Percentiles rank a stretch among this genome's conserved stretches.
phyloP scores from a whole-genome alignment of 2,888 invertebrate species.

The Liopterus haemorrhoidalis region DNA sequence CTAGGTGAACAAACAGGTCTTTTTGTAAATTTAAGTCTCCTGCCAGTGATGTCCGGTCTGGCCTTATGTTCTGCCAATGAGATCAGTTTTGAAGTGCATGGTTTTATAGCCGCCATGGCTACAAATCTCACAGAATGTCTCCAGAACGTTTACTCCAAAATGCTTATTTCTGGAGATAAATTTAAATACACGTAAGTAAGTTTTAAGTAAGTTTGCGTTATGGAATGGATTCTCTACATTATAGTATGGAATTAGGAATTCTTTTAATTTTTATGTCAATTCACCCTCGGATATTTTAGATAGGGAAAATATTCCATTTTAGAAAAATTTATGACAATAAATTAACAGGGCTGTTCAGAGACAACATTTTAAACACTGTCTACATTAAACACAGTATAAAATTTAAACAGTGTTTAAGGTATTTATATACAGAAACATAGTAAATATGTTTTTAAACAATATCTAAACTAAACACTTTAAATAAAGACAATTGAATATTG shows the following conservation, averaged over 20 bases:
- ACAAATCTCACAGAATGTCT: slow-evolving; percentile 76
- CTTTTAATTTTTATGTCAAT: slow-evolving; percentile 1
- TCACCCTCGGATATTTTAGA: slow-evolving; percentile 12
- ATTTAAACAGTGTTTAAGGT: no score
- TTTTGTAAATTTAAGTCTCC: slow-evolving; percentile 63
- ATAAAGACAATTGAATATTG: no score
- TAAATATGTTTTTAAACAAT: no score
- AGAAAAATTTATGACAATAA: slow-evolving; percentile 1
- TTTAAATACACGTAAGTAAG: slow-evolving; percentile 65
- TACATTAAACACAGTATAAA: no score
- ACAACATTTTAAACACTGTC: no score
- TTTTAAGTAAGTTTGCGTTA: not conserved
- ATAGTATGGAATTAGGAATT: slow-evolving; percentile 6
- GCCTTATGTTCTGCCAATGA: slow-evolving; percentile 72
- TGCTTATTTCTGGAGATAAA: slow-evolving; percentile 67
- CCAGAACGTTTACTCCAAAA: slow-evolving; percentile 74
- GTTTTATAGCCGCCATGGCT: slow-evolving; percentile 67
- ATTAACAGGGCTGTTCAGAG: slow-evolving; percentile 4
- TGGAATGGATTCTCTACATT: not conserved
- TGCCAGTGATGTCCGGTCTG: slow-evolving; percentile 72
- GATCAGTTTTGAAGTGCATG: slow-evolving; percentile 65
- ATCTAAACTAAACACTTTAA: no score
- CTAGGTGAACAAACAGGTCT: slow-evolving; percentile 61
- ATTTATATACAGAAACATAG: no score
- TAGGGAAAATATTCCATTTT: no score